Base-by-base conservation (phyloP, 2,888 invertebrate species). In the Drosophila kokeensis region DNA sequence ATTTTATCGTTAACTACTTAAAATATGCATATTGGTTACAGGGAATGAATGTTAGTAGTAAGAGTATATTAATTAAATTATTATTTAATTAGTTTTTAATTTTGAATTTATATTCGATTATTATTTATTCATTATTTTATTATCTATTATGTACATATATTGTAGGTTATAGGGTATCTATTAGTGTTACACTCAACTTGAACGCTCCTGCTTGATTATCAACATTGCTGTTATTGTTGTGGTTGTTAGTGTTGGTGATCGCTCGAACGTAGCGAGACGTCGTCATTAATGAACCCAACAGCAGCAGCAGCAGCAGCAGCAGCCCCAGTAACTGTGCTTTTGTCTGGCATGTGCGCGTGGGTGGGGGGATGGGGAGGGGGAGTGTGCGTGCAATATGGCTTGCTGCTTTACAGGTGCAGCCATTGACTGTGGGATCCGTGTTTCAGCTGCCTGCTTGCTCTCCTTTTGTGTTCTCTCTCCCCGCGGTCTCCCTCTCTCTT, bases 221-320 rank as follows among this genome's bases (percentile, higher is more conserved):
- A 55, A 15, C 55, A 55, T 13, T 13, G 42, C 63, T 73, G 66
- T 63, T 70, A 61, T 64, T 81, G 69, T 57, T 78, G 68, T 53
- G 72, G n/a, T 18, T 55, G 55, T 13, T 38, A n/a, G 52, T 32
- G 59, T 58, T 66, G 70, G 73, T 88, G 87, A 88, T 87, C 87
- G 90, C 89, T 88, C 89, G 88, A 78, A 82, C 87, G 87, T 87
- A 76, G 69, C 90, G 85, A 72, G 78, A 76, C 72, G 72, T 76
- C 80, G 90, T 89, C 87, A 88, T 87, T 87, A 87, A 87, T 87
- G 90, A 87, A 86, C 83, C 82, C 81, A 68, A 72, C 78, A 80
- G 59, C 78, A 59, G 45, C 79, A 70, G 62, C 77, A 78, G 54
- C 77, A 63, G n/a, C n/a, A n/a, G 54, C 78, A 70, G 62, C 80